Evolutionary conservation across 2,797 vertebrate genomes (phyloP).

Genomic region (Sebastes iracundus): DNA sequence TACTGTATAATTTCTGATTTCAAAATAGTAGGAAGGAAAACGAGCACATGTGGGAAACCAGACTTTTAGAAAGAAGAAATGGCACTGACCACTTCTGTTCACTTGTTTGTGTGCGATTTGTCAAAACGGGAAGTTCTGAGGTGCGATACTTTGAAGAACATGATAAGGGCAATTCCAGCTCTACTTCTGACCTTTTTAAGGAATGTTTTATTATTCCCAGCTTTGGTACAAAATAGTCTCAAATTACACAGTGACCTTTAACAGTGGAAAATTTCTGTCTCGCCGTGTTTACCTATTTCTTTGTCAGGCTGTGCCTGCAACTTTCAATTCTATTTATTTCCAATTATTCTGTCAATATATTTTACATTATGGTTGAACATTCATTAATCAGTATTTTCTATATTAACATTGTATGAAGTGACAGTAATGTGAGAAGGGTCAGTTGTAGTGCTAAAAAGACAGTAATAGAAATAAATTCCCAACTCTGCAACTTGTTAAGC

Average conservation of each 20-base stretch:
- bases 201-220: neutral
- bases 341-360: neutral
- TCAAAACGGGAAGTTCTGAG: constrained; percentile 36
- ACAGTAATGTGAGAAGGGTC: neutral
- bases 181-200: neutral
- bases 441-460: neutral
- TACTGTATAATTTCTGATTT: neutral
- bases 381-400: neutral
- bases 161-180: neutral
- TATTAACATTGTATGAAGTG: neutral
- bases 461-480: neutral
- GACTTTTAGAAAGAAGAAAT: constrained; percentile 66
- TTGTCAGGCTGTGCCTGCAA: neutral
- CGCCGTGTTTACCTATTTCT: neutral
- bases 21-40: constrained; percentile 65
- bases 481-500: neutral
- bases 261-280: neutral
- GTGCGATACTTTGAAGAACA: constrained; percentile 9
- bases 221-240: neutral
- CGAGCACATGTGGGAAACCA: constrained; percentile 56
- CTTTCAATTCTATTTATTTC: neutral
- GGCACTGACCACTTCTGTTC: constrained; percentile 20
- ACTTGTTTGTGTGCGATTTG: neutral
- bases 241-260: neutral
- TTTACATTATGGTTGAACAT: neutral